Conservation (phyloP, 2,797 vertebrate genomes). For the Xenops minutus region DNA sequence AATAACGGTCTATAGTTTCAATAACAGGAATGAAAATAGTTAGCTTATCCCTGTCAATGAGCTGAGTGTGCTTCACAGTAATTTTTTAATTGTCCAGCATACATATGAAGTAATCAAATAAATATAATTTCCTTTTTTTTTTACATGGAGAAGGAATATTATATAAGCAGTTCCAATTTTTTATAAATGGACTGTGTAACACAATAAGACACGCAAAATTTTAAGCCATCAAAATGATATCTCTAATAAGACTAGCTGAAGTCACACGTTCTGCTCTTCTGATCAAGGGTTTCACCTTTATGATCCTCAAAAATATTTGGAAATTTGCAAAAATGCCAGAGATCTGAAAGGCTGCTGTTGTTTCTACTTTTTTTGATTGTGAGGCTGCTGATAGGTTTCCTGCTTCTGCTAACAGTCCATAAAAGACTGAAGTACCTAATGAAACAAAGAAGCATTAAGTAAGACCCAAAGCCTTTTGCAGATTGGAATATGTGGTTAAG, state of each 20-base stretch:
- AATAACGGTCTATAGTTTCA: neutral
- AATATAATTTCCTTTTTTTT: neutral
- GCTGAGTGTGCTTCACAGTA: neutral
- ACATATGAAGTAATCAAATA: neutral
- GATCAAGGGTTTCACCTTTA: neutral
- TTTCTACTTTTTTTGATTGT: neutral
- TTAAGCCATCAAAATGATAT: neutral
- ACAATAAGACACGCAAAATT: neutral
- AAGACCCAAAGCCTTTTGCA: neutral
- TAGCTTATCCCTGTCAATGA: neutral
- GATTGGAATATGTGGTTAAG: neutral
- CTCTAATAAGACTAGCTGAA: neutral
- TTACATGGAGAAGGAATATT: neutral
- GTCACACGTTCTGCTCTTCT: neutral
- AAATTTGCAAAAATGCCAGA: neutral
- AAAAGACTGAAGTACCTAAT: neutral
- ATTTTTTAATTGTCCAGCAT: neutral
- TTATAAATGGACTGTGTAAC: neutral
- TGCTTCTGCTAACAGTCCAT: neutral
- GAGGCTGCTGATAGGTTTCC: neutral
- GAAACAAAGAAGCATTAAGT: neutral
- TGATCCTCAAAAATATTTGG: neutral
- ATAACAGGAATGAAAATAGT: neutral
- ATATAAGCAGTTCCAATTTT: neutral
- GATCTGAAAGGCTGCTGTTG: neutral